Conservation (phyloP, 2,113 vertebrate species). For the Agelaius tricolor region DNA sequence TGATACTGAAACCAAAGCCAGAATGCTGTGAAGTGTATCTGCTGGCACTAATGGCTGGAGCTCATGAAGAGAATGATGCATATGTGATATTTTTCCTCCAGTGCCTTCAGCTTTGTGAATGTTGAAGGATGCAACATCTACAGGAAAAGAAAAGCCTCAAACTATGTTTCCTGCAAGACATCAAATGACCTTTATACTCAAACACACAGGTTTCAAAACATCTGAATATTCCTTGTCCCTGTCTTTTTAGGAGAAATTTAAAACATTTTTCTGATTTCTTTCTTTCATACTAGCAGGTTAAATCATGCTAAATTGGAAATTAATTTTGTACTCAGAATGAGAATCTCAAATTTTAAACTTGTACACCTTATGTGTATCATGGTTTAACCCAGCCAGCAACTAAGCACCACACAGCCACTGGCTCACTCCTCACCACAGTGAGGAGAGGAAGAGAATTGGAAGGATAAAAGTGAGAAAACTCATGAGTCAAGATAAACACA, state of each 20-base stretch:
- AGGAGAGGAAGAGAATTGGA: not conserved
- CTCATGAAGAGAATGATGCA: not conserved
- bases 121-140: not conserved
- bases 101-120: not conserved
- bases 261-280: not conserved
- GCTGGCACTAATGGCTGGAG: not conserved
- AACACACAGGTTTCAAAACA: not conserved
- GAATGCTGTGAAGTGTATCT: conserved; percentile 33
- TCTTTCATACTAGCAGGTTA: not conserved
- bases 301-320: not conserved
- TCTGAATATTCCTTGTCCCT: not conserved
- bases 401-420: not conserved
- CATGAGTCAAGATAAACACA: not conserved
- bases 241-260: not conserved
- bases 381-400: not conserved
- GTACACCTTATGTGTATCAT: not conserved
- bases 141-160: not conserved
- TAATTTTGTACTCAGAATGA: not conserved
- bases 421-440: not conserved
- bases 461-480: not conserved
- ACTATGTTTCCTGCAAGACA: not conserved
- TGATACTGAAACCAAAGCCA: conserved; percentile 19
- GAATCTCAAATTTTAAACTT: not conserved
- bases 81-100: not conserved
- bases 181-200: not conserved